A percentile compares a stretch with the other conserved stretches of the same genome.
phyloP scores from a whole-genome alignment of 2,113 vertebrate genomes.

The Epinephelus lanceolatus region DNA sequence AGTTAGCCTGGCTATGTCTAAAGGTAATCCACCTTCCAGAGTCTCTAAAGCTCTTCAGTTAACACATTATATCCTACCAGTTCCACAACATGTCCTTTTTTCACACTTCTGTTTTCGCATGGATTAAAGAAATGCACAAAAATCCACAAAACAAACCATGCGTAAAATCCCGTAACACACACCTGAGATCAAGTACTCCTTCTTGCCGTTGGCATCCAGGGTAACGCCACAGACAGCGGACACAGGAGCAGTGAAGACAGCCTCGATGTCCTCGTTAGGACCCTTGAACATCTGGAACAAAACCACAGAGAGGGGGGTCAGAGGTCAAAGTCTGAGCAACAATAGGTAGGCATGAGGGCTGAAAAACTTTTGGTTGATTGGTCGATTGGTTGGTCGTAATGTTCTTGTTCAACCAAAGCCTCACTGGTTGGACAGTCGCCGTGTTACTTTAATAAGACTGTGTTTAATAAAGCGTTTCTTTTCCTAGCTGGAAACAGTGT shows the following conservation, averaged over 20 bases:
- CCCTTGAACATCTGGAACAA: slow-evolving; percentile 96
- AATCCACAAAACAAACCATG: not conserved
- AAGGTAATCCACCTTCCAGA: not conserved
- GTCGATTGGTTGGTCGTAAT: no score
- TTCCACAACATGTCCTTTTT: not conserved
- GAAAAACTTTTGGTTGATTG: no score
- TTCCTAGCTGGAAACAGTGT: no score
- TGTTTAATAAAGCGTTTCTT: no score
- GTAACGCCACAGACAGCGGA: slow-evolving; percentile 95
- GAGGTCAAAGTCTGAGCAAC: not conserved
- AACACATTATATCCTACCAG: not conserved
- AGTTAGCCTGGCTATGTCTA: not conserved
- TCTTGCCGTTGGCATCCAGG: slow-evolving; percentile 94
- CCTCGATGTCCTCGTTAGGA: slow-evolving; percentile 91
- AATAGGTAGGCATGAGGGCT: not conserved
- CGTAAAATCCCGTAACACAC: slow-evolving; percentile 7
- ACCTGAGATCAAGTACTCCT: slow-evolving; percentile 98
- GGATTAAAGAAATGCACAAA: not conserved
- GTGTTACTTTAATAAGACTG: no score
- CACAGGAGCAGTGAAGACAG: slow-evolving; percentile 94
- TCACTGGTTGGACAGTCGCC: no score
- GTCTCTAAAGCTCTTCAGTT: no score
- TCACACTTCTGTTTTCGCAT: not conserved
- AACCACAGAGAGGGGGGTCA: not conserved
- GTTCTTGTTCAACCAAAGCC: no score